These are phyloP conservation scores for Ctenochaetus hawaiiensis DNA, from an alignment of 2,797 vertebrate species.

Conservation along the genomic window DNA sequence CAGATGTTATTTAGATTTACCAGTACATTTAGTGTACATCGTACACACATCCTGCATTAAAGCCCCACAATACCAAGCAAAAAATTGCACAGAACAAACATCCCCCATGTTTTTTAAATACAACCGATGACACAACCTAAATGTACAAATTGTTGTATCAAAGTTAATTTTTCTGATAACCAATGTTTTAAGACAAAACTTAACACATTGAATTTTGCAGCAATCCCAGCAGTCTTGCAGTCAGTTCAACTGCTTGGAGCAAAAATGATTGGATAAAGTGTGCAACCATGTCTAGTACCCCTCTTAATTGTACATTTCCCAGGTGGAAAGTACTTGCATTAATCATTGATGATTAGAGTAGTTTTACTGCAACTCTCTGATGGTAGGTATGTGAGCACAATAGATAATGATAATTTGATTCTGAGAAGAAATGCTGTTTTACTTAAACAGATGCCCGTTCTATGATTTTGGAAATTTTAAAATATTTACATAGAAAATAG, in stretches of 20 bases:
- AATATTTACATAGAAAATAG: slow-evolving; percentile 27
- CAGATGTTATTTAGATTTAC: not conserved
- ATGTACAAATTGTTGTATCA: no score
- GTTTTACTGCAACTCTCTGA: not conserved
- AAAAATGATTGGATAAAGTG: not conserved
- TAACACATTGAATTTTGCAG: not conserved
- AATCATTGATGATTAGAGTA: not conserved
- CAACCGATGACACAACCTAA: not conserved
- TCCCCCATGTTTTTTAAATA: not conserved
- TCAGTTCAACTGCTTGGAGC: not conserved
- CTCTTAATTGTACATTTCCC: not conserved
- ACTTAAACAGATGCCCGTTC: slow-evolving; percentile 5
- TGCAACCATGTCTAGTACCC: no score
- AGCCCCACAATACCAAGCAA: not conserved
- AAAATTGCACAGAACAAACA: not conserved
- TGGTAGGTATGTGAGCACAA: not conserved
- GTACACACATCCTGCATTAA: not conserved
- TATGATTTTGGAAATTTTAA: not conserved
- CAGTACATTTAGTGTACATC: not conserved
- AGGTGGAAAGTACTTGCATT: not conserved
- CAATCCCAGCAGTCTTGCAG: not conserved
- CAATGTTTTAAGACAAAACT: not conserved
- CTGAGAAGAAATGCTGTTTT: not conserved
- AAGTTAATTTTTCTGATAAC: not conserved
- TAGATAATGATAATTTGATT: not conserved